Evolutionary conservation across 2,888 invertebrate genomes (phyloP).

Genomic region (Ichneumoninae sp.): DNA sequence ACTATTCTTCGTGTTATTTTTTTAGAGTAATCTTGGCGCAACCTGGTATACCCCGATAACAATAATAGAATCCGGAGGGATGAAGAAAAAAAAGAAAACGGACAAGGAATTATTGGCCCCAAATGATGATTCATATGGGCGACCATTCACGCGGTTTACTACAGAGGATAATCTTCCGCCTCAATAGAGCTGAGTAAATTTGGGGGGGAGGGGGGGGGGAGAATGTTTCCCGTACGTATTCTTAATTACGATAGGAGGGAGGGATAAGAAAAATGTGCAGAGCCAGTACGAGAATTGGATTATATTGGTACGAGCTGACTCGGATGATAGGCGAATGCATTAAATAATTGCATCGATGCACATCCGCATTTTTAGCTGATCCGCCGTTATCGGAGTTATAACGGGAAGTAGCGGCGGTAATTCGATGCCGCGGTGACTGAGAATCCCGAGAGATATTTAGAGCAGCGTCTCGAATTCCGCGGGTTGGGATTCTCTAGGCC

Average conservation of each 20-base stretch:
- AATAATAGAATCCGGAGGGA: not conserved
- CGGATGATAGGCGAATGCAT: not conserved
- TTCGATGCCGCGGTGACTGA: slow-evolving; percentile 13
- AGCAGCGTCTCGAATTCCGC: slow-evolving; percentile 8
- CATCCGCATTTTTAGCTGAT: not conserved
- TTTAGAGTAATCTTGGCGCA: no score
- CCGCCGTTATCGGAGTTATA: not conserved
- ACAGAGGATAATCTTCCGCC: not conserved
- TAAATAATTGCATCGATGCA: not conserved
- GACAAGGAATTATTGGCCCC: not conserved
- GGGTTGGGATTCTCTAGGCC: slow-evolving; percentile 10
- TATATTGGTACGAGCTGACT: not conserved
- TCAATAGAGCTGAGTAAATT: not conserved
- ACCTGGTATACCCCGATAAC: no score
- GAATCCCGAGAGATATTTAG: slow-evolving; percentile 25
- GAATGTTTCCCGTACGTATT: not conserved
- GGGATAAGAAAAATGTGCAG: not conserved
- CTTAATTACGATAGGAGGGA: not conserved
- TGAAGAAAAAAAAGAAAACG: not conserved
- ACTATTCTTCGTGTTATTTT: no score
- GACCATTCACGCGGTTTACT: not conserved
- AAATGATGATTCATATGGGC: not conserved
- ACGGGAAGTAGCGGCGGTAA: not conserved
- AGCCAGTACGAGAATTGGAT: not conserved
- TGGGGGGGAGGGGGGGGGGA: not conserved